Percentiles rank a stretch among this genome's conserved stretches.
phyloP scores from a whole-genome alignment of 2,113 vertebrate genomes.

The Eulemur macaco region DNA sequence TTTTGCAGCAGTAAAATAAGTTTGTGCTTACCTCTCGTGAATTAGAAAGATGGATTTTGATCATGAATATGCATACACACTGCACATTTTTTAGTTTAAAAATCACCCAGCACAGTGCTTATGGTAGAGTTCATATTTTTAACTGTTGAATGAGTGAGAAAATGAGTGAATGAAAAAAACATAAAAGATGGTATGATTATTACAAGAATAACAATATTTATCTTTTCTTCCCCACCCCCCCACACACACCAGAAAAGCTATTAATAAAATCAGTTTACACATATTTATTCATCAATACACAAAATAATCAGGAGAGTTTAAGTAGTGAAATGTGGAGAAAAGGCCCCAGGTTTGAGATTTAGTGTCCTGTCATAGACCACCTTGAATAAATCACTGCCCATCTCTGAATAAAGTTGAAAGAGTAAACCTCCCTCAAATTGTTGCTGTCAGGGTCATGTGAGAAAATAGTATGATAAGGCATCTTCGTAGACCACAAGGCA shows the following conservation, averaged over 20 bases:
- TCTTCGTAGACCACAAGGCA: background rate
- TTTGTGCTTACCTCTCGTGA: conserved; percentile 6
- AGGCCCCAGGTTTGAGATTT: background rate
- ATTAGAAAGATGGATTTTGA: background rate
- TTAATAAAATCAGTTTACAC: background rate
- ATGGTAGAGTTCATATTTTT: background rate
- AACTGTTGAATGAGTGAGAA: background rate
- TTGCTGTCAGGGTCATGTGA: background rate
- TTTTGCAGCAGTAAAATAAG: conserved; percentile 31
- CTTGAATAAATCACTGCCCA: fast-evolving
- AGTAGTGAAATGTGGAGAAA: background rate
- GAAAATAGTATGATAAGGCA: background rate
- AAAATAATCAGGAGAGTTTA: background rate
- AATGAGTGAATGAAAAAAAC: background rate
- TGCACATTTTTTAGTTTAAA: conserved; percentile 23
- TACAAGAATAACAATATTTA: background rate
- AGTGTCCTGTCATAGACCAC: background rate
- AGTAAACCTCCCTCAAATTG: background rate
- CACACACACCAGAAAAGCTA: background rate
- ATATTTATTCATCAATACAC: background rate
- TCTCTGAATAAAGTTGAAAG: background rate
- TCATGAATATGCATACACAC: background rate
- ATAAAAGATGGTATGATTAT: background rate
- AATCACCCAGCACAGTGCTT: background rate
- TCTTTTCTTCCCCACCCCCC: background rate